A percentile compares a stretch with the other conserved stretches of the same genome.
Conservation (phyloP, 2,888 invertebrate species). For the Tuberolachnus salignus region DNA sequence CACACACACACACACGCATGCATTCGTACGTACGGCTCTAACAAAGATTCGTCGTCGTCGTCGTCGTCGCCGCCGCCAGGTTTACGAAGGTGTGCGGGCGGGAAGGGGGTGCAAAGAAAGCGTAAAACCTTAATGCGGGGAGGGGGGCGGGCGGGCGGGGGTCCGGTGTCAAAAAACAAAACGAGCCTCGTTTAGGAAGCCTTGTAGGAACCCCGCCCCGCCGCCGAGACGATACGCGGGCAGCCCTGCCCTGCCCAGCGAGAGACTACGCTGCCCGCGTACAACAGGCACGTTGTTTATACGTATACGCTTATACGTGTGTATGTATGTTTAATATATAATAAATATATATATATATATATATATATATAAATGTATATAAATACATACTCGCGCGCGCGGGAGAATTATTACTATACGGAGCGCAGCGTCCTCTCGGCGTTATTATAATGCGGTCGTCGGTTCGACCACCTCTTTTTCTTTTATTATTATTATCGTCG, state of each 20-base stretch:
- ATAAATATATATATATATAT: neutral
- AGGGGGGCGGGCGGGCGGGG: neutral
- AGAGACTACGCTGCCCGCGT: conserved; percentile 15
- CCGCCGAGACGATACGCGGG: conserved; percentile 8
- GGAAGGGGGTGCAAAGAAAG: conserved; percentile 52
- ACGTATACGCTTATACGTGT: neutral
- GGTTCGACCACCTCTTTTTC: conserved; percentile 52
- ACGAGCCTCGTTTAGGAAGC: conserved; percentile 56
- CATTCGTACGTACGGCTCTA: conserved; percentile 1
- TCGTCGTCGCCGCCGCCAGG: conserved; percentile 27
- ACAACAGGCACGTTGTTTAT: neutral
- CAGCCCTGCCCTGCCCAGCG: conserved; percentile 28
- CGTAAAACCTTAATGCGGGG: conserved; percentile 46
- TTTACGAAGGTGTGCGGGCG: conserved; percentile 27
- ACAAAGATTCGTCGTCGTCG: conserved; percentile 51
- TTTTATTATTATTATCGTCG: conserved; percentile 31
- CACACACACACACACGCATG: neutral
- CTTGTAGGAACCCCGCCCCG: conserved; percentile 48
- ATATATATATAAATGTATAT: neutral
- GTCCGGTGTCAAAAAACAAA: conserved; percentile 56
- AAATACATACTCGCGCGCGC: neutral
- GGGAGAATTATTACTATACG: conserved; percentile 52
- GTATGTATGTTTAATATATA: neutral
- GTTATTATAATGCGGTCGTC: conserved; percentile 43
- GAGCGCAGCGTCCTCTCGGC: conserved; percentile 32